Percentiles rank a stretch among this genome's conserved stretches.
Evolutionary conservation across 1,140 invertebrate genomes (phyloP).

Genomic region (Aphis craccivora): DNA sequence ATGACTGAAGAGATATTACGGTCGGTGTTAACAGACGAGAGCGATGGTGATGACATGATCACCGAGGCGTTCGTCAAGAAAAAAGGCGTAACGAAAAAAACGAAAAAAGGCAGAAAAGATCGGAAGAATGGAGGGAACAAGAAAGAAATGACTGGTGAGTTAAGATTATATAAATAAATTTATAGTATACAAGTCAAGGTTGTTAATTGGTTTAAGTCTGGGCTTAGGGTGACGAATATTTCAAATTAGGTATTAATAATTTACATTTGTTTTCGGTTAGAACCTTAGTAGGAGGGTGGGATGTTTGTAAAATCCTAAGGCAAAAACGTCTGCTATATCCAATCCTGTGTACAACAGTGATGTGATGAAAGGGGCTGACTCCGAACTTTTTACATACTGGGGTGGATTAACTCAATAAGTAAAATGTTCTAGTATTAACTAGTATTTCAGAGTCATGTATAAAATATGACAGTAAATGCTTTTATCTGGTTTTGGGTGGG

Average conservation of each 20-base stretch:
- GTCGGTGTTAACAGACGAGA: conserved; percentile 40
- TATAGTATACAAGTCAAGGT: background rate
- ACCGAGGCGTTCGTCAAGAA: conserved; percentile 58
- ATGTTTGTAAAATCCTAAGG: background rate
- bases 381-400: too few species aligned
- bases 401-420: background rate
- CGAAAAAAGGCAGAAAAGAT: conserved; percentile 52
- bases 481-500: background rate
- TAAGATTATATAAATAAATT: background rate
- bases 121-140: conserved; percentile 39
- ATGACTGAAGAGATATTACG: conserved; percentile 37
- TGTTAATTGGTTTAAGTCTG: background rate
- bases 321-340: background rate
- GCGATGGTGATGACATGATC: conserved; percentile 51
- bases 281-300: too few species aligned
- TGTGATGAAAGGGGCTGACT: background rate
- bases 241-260: background rate
- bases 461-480: background rate
- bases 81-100: conserved; percentile 8
- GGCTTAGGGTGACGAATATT: background rate
- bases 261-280: background rate
- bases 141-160: conserved; percentile 57
- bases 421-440: background rate
- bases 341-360: background rate
- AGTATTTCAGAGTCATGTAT: background rate